Conservation (phyloP, 1,140 invertebrate genomes). For the Aleiodes sp. region DNA sequence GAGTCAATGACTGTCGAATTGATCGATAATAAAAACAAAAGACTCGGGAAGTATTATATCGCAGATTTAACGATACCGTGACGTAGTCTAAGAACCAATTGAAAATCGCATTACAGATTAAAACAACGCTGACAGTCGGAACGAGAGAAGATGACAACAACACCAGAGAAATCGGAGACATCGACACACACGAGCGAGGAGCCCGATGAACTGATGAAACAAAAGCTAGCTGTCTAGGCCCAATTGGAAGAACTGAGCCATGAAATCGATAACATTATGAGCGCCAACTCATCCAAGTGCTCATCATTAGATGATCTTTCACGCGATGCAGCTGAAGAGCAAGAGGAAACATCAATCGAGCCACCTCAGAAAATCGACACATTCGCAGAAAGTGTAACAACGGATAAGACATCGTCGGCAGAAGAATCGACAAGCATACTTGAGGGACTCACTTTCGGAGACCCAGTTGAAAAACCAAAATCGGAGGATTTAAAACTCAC, state of each 20-base stretch:
- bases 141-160: background rate
- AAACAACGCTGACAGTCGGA: no score
- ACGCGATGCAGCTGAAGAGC: no score
- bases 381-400: no score
- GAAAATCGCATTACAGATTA: background rate
- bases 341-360: no score
- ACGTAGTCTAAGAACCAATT: constrained; percentile 22
- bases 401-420: no score
- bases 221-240: no score
- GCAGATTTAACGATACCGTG: constrained; percentile 30
- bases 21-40: constrained; percentile 23
- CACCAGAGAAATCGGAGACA: background rate
- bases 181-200: no score
- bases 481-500: background rate
- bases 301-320: no score
- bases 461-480: background rate
- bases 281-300: no score
- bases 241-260: background rate
- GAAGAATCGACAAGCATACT: background rate
- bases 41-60: constrained; percentile 33
- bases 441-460: background rate
- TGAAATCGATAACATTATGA: no score
- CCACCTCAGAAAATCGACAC: no score
- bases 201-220: no score
- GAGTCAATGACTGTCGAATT: constrained; percentile 31